These are phyloP conservation scores for Mystacides longicornis DNA, from an alignment of 2,888 invertebrate species.

Conservation along the genomic window DNA sequence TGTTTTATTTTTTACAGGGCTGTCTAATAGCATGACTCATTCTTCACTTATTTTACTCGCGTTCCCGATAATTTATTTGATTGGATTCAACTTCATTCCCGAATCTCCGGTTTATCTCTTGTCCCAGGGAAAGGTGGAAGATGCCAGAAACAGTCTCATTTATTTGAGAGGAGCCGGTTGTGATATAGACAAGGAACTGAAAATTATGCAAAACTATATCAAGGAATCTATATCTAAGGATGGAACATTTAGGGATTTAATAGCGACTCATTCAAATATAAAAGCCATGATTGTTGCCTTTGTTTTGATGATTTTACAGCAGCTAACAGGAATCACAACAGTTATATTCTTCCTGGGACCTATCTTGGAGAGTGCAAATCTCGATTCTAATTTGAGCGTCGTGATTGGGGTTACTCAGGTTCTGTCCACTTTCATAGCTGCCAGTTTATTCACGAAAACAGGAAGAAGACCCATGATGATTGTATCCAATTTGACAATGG, in stretches of 20 bases:
- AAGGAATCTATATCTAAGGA: conserved; percentile 40
- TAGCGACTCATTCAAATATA: conserved; percentile 38
- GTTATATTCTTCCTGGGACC: conserved; percentile 52
- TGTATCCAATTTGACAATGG: conserved; percentile 52
- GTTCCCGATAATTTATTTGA: conserved; percentile 42
- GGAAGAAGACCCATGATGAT: conserved; percentile 57
- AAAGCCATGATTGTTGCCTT: conserved; percentile 46
- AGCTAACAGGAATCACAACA: conserved; percentile 54
- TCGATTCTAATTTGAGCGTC: conserved; percentile 43
- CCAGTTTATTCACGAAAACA: conserved; percentile 50
- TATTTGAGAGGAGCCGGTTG: conserved; percentile 57
- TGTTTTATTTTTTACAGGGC: conserved; percentile 34
- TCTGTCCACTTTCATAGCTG: conserved; percentile 49
- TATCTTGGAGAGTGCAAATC: conserved; percentile 47
- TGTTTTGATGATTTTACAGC: conserved; percentile 60
- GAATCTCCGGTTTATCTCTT: conserved; percentile 62
- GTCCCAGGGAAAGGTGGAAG: conserved; percentile 46
- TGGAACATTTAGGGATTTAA: conserved; percentile 42
- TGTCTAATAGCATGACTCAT: conserved; percentile 39
- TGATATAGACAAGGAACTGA: conserved; percentile 50
- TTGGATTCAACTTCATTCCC: conserved; percentile 56
- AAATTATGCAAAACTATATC: conserved; percentile 41
- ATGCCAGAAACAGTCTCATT: conserved; percentile 53
- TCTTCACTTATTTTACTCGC: conserved; percentile 40
- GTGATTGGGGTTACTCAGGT: conserved; percentile 55